Base-by-base conservation (phyloP, 2,113 vertebrate genomes). In the Eidolon helvum region DNA sequence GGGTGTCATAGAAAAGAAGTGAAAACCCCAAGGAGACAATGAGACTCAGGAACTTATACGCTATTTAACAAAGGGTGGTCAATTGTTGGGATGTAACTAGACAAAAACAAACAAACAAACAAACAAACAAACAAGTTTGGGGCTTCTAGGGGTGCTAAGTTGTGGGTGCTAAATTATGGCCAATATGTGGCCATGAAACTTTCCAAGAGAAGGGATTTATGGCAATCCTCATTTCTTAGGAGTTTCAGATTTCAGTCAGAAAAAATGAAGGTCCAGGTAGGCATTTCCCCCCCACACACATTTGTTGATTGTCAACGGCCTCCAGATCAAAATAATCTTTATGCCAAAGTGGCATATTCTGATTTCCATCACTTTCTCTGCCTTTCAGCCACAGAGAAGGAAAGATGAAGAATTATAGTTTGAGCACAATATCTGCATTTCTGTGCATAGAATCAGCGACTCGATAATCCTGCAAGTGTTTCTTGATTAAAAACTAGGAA, bases 231-330 rank as follows among this genome's bases (percentile, higher is more conserved):
- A 5, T 24, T 63, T 15, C 30, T 65, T 30, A n/a, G 7, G 15
- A 15, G 19, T 24, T 24, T 65, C 40, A 61, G 26, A 19, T 65
- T 83, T 24, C 15, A 3, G 40, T 65, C 33, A 22, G 30, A 83
- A 15, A 22, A 48, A 40, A 19, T 14, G 30, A 15, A 33, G 40
- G 21, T 45, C 40, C 19, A 15, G 30, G 4, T 48, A 3, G 40
- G 28, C 59, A 24, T 14, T 0, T 9, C 3, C 53, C 11, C 40
- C 80, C 48, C 48, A 15, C 48, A 50, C 2, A 15, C 48, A 50
- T 0, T 3, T 1, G 1, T 24, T 0, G 2, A 4, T 5, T 24
- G 0, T 3, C 40, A 9, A 1, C 2, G 55, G 55, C 55, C 78
- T 43, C 18, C 35, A 15, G 19, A 19, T 15, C 59, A 45, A 33